Evolutionary conservation across 2,888 invertebrate genomes (phyloP), one percentile per base, ranked within the genome.

Genomic region (Andrena praecox): DNA sequence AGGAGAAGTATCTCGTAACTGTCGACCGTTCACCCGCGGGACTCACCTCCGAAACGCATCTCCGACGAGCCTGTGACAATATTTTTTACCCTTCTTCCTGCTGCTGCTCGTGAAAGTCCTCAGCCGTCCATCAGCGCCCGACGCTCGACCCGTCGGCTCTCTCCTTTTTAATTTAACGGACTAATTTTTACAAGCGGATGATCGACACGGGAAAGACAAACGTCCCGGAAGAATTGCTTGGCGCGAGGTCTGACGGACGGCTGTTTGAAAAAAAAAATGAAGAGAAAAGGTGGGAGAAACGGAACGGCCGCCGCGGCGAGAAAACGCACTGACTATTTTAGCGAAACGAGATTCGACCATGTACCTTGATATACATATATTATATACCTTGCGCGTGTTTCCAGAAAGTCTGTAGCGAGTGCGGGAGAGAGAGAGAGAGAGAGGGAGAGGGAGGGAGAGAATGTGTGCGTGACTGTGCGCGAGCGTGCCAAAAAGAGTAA

Each of bases 261-360:
- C 31, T 42, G 42, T 42, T 42, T 42, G 42, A 56, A 59, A 52
- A 59, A 52, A 20, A 56, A 56, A 27, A 0, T 63, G 29, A 29
- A 64, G 12, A 29, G 20, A 12, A 54, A 54, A 68, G 52, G 68
- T 67, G 75, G 59, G 29, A 66, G 42, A 76, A 60, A 76, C 60
- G 74, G 69, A 66, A 60, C 35, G 85, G 70, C 74, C 67, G 80
- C 29, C 4, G 63, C 64, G 79, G 75, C 74, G 48, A 72, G 87
- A 88, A 89, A 90, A 89, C 88, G 91, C 90, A 91, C 91, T 90
- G 91, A 91, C 89, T 91, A 90, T 85, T 91, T 91, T 89, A 90
- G 88, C 89, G 85, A 89, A 90, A 85, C 87, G 83, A 89, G 88
- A 84, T 84, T 88, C 85, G 88, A 90, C 87, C 85, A 85, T 90